These are phyloP conservation scores for Agrilus cyanescens DNA, from an alignment of 2,888 invertebrate species.

Conservation along the genomic window DNA sequence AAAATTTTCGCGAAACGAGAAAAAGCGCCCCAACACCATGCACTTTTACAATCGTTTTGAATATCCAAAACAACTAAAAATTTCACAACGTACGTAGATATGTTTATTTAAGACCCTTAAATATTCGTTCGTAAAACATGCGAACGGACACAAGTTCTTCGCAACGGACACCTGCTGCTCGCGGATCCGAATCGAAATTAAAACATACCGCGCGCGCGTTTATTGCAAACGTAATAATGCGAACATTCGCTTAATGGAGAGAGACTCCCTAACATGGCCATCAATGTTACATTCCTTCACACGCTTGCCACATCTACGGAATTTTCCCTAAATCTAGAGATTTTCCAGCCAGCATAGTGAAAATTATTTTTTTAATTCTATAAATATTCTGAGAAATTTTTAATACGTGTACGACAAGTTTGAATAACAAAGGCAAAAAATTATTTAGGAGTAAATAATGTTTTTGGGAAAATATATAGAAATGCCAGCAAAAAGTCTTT, in stretches of 20 bases:
- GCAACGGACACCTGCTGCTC: constrained; percentile 10
- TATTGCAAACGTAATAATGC: background rate
- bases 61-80: constrained; percentile 15
- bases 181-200: constrained; percentile 3
- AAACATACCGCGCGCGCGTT: background rate
- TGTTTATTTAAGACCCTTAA: background rate
- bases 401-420: too few species aligned
- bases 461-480: too few species aligned
- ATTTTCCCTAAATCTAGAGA: too few species aligned
- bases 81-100: background rate
- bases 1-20: background rate
- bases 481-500: too few species aligned
- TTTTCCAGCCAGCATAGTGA: too few species aligned
- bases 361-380: too few species aligned
- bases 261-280: constrained; percentile 29
- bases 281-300: constrained; percentile 8
- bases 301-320: too few species aligned
- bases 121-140: background rate
- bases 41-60: constrained; percentile 33
- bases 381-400: too few species aligned
- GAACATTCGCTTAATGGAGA: constrained; percentile 18
- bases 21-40: background rate
- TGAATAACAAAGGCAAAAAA: too few species aligned
- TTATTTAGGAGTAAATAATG: too few species aligned
- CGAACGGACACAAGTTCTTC: constrained; percentile 16